phyloP scores from a whole-genome alignment of 2,797 vertebrate genomes.

The Anguilla marmorata region DNA sequence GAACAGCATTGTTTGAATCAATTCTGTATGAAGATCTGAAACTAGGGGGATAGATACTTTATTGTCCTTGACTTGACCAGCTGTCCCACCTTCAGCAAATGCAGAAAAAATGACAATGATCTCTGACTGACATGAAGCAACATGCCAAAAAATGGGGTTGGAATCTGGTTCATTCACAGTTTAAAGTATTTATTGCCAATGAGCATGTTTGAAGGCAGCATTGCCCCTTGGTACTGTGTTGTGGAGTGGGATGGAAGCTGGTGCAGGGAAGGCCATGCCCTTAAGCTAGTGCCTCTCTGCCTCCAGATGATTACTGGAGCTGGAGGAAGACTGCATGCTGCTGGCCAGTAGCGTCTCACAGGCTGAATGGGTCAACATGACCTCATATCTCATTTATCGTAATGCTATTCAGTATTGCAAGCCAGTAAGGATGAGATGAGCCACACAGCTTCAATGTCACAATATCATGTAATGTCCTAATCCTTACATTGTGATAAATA shows the following conservation, averaged over 20 bases:
- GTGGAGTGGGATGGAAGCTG: neutral
- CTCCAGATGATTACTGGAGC: slow-evolving; percentile 78
- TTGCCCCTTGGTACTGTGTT: neutral
- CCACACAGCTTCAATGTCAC: neutral
- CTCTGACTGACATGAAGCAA: neutral
- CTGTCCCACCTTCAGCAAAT: too few species aligned
- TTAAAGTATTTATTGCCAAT: neutral
- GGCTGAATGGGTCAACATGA: slow-evolving; percentile 59
- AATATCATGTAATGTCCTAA: neutral
- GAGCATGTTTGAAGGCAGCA: neutral
- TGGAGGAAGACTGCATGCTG: slow-evolving; percentile 82
- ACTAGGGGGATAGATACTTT: neutral
- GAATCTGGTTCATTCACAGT: neutral
- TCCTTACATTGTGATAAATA: neutral
- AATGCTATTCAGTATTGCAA: neutral
- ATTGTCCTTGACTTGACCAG: neutral
- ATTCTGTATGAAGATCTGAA: neutral
- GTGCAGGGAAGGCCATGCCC: neutral
- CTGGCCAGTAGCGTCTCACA: slow-evolving; percentile 78
- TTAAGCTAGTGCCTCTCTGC: slow-evolving; percentile 31
- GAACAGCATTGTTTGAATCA: neutral
- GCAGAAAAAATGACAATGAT: too few species aligned
- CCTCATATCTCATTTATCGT: neutral
- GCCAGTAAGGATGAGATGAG: neutral
- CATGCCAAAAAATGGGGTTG: neutral